Percentiles rank a stretch among this genome's conserved stretches.
Conservation (phyloP, 2,797 vertebrate species). For the Nyctibius grandis region DNA sequence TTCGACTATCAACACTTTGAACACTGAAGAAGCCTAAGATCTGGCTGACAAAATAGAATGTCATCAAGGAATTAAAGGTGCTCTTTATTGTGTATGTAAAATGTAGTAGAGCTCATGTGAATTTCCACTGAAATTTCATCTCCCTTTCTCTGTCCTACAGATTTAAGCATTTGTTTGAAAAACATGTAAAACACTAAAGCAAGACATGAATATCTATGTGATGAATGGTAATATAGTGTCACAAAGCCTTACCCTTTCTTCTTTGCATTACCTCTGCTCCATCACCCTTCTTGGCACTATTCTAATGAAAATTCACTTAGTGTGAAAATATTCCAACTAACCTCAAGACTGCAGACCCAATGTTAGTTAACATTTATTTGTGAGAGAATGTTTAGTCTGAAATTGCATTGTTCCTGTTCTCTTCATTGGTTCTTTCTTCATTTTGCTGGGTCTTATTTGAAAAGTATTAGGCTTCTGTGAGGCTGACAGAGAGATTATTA, state of each 20-base stretch:
- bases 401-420: background rate
- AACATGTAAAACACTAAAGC: background rate
- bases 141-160: background rate
- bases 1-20: background rate
- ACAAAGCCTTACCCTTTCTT: background rate
- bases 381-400: background rate
- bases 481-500: slow-evolving; percentile 40
- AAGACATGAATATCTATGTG: background rate
- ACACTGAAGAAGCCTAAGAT: background rate
- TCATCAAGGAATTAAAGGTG: background rate
- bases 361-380: background rate
- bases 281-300: background rate
- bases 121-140: background rate
- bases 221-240: background rate
- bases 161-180: background rate
- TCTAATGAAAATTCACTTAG: background rate
- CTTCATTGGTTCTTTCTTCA: background rate
- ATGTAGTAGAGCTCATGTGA: background rate
- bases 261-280: background rate
- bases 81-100: background rate
- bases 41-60: background rate
- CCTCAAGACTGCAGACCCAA: background rate
- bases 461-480: background rate
- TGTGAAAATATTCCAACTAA: background rate
- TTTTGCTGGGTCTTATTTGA: background rate